Conservation (phyloP, 2,888 invertebrate species). For the Macaria notata region DNA sequence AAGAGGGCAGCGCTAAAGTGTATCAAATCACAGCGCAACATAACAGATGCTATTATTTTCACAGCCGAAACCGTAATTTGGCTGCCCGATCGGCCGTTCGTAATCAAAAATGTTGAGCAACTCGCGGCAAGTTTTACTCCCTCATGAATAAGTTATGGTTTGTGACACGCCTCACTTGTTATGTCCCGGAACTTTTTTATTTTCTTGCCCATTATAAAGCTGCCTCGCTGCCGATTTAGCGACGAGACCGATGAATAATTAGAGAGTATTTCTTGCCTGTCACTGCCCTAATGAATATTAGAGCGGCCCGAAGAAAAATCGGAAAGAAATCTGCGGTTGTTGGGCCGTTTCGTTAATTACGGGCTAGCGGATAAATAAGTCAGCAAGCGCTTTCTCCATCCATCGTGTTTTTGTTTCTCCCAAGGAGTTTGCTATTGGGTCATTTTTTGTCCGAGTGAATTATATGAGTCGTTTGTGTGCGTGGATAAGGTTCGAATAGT, state of each 20-base stretch:
- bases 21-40: no score
- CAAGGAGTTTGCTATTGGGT: slow-evolving; percentile 65
- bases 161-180: slow-evolving; percentile 71
- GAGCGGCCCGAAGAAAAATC: slow-evolving; percentile 53
- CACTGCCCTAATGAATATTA: slow-evolving; percentile 78
- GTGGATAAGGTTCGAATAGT: slow-evolving; percentile 60
- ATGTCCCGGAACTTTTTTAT: slow-evolving; percentile 74
- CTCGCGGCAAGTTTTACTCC: slow-evolving; percentile 54
- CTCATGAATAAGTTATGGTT: slow-evolving; percentile 73
- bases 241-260: slow-evolving; percentile 77
- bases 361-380: slow-evolving; percentile 70
- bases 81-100: slow-evolving; percentile 43
- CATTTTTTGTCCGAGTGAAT: slow-evolving; percentile 65
- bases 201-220: slow-evolving; percentile 70
- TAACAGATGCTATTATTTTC: slow-evolving; percentile 15
- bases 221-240: slow-evolving; percentile 68
- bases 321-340: slow-evolving; percentile 64
- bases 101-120: slow-evolving; percentile 63
- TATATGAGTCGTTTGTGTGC: slow-evolving; percentile 63
- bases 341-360: slow-evolving; percentile 67
- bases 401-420: slow-evolving; percentile 66
- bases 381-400: slow-evolving; percentile 73
- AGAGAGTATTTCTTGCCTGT: slow-evolving; percentile 75
- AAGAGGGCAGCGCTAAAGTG: no score
- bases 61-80: slow-evolving; percentile 6